Percentiles rank a stretch among this genome's conserved stretches.
These are phyloP conservation scores for Tympanuchus pallidicinctus DNA, from an alignment of 2,113 vertebrate species.

Conservation along the genomic window DNA sequence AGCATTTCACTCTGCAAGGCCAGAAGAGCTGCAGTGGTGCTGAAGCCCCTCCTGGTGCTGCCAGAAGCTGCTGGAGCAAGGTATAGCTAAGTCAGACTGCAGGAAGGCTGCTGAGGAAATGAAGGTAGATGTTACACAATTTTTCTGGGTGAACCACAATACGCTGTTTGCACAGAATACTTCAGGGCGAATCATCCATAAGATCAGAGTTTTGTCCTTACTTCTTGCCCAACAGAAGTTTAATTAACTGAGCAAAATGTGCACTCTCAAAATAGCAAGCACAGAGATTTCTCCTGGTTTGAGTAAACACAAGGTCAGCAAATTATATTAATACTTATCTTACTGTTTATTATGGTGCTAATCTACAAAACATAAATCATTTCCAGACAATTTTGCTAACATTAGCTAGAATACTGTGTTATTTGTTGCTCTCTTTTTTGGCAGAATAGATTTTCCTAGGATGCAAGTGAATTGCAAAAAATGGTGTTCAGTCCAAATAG, in stretches of 20 bases:
- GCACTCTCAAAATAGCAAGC: neutral
- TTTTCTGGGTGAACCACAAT: neutral
- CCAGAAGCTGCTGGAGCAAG: neutral
- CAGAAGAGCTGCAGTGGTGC: neutral
- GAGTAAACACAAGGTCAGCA: neutral
- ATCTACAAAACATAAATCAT: neutral
- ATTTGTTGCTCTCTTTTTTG: neutral
- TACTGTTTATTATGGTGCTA: neutral
- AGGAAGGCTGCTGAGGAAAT: neutral
- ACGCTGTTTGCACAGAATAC: neutral
- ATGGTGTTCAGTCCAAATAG: neutral
- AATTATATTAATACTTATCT: neutral
- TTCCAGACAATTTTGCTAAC: neutral
- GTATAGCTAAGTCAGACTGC: neutral
- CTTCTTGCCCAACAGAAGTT: neutral
- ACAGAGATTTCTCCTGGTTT: neutral
- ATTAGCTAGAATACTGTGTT: neutral
- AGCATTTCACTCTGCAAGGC: accelerated
- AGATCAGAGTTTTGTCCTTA: neutral
- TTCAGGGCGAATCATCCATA: neutral
- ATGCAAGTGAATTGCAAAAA: neutral
- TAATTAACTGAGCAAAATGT: neutral
- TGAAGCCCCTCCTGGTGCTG: neutral
- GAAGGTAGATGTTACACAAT: neutral
- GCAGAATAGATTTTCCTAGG: neutral